Evolutionary conservation across 2,113 vertebrate genomes (phyloP), one percentile per base, ranked within the genome.

Genomic region (Campylorhamphus procurvoides): DNA sequence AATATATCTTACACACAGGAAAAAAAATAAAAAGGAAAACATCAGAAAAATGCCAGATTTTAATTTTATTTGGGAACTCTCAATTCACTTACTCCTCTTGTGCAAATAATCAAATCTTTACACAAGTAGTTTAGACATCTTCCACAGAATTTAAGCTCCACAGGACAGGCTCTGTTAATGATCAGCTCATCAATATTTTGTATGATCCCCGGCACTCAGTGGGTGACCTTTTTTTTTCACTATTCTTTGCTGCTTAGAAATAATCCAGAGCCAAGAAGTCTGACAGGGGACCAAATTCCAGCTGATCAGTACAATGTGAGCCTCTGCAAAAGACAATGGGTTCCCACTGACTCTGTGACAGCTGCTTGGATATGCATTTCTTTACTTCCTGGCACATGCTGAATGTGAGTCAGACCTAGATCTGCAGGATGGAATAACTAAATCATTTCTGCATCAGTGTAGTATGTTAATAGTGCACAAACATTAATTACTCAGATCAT

Each of bases 201-300:
- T 23, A 46, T 75, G 72, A 80, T 77, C 53, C 74, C 23, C n/a
- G 49, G 23, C 56, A 40, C 68, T 74, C 55, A 40, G 55, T 47
- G 24, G 22, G 55, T 88, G 52, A 67, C 27, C 9, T 79, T 84
- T 88, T 84, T 88, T 89, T 79, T 84, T 8, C 19, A 35, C 18
- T 59, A 12, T 77, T 80, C 28, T 94, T 91, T 78, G 13, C 31
- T 92, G 28, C 86, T 91, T 74, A 89, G 56, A 87, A 94, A 78
- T 44, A 71, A 67, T 55, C 29, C 37, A 20, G 42, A 94, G 72
- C 19, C 37, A 58, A 52, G 73, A 63, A 40, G 20, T 22, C 60
- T 75, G 64, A 93, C 52, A 77, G 39, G 78, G 68, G 35, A 88
- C 68, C 31, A 76, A 39, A 80, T 67, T 92, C 59, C 76, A 84